phyloP scores from a whole-genome alignment of 2,113 vertebrate genomes.

The Strix aluco region DNA sequence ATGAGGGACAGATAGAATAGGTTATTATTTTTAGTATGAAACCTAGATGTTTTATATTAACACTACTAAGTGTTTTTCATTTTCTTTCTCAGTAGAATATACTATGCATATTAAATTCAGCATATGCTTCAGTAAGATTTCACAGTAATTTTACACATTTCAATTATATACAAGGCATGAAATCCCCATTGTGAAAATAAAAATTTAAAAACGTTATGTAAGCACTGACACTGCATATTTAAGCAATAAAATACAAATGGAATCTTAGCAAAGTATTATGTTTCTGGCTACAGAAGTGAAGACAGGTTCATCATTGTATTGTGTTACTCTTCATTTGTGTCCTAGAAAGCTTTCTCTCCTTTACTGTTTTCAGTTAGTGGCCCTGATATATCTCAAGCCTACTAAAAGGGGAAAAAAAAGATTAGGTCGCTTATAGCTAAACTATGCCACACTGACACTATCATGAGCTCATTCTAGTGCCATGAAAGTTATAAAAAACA shows the following conservation, averaged over 20 bases:
- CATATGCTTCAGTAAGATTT: constrained; percentile 27
- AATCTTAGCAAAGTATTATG: neutral
- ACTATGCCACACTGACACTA: neutral
- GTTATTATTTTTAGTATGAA: neutral
- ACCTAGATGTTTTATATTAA: neutral
- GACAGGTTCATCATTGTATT: neutral
- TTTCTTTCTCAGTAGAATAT: neutral
- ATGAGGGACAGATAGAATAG: neutral
- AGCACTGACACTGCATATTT: neutral
- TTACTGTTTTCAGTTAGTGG: neutral
- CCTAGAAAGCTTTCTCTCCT: neutral
- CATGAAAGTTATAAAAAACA: neutral
- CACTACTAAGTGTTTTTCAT: neutral
- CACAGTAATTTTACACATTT: constrained; percentile 36
- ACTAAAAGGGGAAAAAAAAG: neutral
- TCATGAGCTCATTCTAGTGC: neutral
- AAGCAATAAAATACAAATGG: constrained; percentile 23
- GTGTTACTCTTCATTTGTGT: neutral
- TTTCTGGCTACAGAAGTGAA: neutral
- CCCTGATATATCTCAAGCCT: neutral
- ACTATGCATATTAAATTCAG: constrained; percentile 3
- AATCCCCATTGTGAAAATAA: constrained; percentile 32
- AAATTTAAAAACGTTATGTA: constrained; percentile 24
- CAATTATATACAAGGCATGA: constrained; percentile 12
- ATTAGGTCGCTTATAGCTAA: neutral